Conservation (phyloP, 37 sponge, comb jelly and placozoan species). For the Corticium candelabrum region DNA sequence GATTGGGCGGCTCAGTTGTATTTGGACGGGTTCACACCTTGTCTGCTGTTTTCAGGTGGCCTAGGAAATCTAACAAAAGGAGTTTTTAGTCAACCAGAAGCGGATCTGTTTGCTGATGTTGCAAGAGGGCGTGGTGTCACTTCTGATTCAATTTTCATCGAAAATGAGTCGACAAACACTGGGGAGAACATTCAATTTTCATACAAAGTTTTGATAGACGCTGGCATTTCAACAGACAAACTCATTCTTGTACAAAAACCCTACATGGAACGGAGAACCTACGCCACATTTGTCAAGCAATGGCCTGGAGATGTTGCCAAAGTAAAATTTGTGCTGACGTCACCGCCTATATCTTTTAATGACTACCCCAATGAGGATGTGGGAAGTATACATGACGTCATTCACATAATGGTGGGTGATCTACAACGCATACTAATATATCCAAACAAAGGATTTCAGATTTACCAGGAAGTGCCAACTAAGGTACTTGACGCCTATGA, state of each 20-base stretch:
- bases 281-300: not conserved
- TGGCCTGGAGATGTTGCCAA: not conserved
- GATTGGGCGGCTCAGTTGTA: not conserved
- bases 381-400: not conserved
- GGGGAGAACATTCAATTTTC: conserved; percentile 2
- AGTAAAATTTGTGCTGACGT: not conserved
- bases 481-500: not conserved
- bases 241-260: not conserved
- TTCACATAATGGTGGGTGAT: conserved; percentile 6
- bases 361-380: not conserved
- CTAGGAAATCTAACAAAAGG: not conserved
- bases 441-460: not conserved
- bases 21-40: not conserved
- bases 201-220: not conserved
- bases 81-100: not conserved
- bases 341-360: not conserved
- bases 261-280: conserved; percentile 2
- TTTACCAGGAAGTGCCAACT: not conserved
- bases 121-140: not conserved
- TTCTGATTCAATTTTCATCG: not conserved
- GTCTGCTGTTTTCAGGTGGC: conserved; percentile 1
- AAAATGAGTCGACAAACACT: conserved; percentile 9
- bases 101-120: conserved; percentile 10
- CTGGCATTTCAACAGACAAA: not conserved
- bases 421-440: not conserved